These are phyloP conservation scores for Pyralis farinalis DNA, from an alignment of 2,888 invertebrate genomes.

Conservation along the genomic window DNA sequence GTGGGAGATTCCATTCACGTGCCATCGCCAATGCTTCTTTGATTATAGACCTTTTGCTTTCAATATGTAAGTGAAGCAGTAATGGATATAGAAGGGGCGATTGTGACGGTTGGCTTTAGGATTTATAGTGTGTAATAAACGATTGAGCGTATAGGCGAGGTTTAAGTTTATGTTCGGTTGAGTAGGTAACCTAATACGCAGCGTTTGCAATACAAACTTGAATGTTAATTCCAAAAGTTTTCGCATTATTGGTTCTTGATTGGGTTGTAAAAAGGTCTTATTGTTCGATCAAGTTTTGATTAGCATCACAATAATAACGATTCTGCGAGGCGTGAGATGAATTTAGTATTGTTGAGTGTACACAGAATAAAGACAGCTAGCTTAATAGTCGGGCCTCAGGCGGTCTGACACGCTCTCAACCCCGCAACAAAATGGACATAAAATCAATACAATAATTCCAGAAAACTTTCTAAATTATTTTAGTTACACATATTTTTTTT, in stretches of 20 bases:
- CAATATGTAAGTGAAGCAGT: conserved; percentile 10
- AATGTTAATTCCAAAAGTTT: conserved; percentile 19
- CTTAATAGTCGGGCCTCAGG: too few species aligned
- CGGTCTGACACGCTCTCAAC: too few species aligned
- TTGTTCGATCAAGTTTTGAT: background rate
- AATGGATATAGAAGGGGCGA: conserved; percentile 18
- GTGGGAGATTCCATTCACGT: conserved; percentile 2
- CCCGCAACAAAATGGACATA: too few species aligned
- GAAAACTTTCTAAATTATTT: too few species aligned
- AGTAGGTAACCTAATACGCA: conserved; percentile 31
- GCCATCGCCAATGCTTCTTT: conserved; percentile 20
- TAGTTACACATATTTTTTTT: too few species aligned
- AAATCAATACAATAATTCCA: too few species aligned
- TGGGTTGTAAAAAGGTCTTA: conserved; percentile 5
- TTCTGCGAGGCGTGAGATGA: too few species aligned
- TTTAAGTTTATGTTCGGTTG: conserved; percentile 31
- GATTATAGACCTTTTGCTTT: background rate
- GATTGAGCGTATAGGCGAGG: conserved; percentile 32
- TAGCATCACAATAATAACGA: too few species aligned
- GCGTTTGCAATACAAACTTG: conserved; percentile 33
- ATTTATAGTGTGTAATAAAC: conserved; percentile 20
- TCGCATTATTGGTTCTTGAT: conserved; percentile 2
- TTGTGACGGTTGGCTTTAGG: conserved; percentile 11
- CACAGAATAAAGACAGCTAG: too few species aligned
- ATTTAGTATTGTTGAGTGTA: too few species aligned